A percentile compares a stretch with the other conserved stretches of the same genome.
These are phyloP conservation scores for Malacoraja senta DNA, from an alignment of 2,797 vertebrate genomes.

Conservation along the genomic window DNA sequence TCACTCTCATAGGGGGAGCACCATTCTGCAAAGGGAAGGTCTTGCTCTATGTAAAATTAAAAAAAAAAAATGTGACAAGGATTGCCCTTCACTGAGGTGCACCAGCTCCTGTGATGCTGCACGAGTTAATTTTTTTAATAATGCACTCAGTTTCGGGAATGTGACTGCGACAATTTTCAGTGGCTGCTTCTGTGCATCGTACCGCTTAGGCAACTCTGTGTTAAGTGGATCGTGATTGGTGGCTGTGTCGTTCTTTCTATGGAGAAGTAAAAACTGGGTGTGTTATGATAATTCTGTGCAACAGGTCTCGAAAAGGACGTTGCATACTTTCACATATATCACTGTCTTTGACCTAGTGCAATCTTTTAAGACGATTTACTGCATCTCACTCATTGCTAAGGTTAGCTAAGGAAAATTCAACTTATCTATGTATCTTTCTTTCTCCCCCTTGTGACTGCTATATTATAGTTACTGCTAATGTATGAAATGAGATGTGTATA, in stretches of 20 bases:
- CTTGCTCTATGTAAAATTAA: not conserved
- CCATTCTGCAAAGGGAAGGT: not conserved
- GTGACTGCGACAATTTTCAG: constrained; percentile 4
- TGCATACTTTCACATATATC: not conserved
- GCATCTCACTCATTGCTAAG: constrained; percentile 21
- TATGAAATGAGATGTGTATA: constrained; percentile 34
- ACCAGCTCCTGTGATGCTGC: not conserved
- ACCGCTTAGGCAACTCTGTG: constrained; percentile 33
- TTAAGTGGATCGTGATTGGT: constrained; percentile 33
- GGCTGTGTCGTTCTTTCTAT: constrained; percentile 29
- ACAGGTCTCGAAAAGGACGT: not conserved
- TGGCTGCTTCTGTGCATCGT: constrained; percentile 33
- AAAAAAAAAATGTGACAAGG: not conserved
- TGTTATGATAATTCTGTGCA: constrained; percentile 30
- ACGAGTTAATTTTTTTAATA: constrained; percentile 26
- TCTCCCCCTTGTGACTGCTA: constrained; percentile 18
- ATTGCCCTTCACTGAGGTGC: not conserved
- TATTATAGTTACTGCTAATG: constrained; percentile 35
- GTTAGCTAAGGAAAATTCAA: not conserved
- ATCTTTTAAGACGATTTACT: constrained; percentile 19
- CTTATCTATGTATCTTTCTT: constrained; percentile 14
- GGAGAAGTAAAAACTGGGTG: constrained; percentile 35
- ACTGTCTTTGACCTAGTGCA: constrained; percentile 22
- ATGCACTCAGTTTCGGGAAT: constrained; percentile 30
- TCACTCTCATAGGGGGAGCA: not conserved